phyloP scores from a whole-genome alignment of 2,888 invertebrate genomes.

The Idaea biselata region DNA sequence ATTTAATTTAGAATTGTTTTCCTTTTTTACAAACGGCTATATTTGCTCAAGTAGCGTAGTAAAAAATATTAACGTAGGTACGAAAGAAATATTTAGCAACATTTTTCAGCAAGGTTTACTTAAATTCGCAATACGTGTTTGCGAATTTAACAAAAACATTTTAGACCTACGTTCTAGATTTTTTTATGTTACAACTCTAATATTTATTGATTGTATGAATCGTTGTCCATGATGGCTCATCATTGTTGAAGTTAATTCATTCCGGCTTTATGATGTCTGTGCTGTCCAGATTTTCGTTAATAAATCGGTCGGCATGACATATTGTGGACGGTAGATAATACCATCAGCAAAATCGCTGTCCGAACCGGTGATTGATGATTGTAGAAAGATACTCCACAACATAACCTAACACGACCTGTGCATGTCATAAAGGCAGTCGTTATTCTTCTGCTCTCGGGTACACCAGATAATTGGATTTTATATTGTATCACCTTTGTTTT shows the following conservation, averaged over 20 bases:
- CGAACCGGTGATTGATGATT: conserved; percentile 53
- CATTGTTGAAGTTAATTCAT: background rate
- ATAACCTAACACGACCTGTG: conserved; percentile 26
- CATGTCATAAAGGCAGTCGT: conserved; percentile 45
- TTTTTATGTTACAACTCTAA: background rate
- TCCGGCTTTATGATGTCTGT: conserved; percentile 17
- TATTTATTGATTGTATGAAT: background rate
- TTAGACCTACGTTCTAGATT: background rate
- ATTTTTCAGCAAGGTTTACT: background rate
- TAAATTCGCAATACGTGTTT: background rate
- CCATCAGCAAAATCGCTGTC: conserved; percentile 26
- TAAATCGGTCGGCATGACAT: conserved; percentile 31
- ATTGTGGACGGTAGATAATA: conserved; percentile 30
- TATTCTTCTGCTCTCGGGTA: conserved; percentile 38
- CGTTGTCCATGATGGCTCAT: background rate
- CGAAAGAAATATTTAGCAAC: background rate
- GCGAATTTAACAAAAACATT: background rate
- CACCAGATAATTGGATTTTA: conserved; percentile 56
- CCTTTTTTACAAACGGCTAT: background rate
- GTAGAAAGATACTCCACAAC: conserved; percentile 38
- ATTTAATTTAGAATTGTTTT: conserved; percentile 11
- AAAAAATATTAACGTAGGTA: background rate
- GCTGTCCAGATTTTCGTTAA: conserved; percentile 22
- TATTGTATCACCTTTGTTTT: conserved; percentile 49
- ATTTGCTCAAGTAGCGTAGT: background rate